phyloP scores from a whole-genome alignment of 2,113 vertebrate genomes.

The Etheostoma spectabile region DNA sequence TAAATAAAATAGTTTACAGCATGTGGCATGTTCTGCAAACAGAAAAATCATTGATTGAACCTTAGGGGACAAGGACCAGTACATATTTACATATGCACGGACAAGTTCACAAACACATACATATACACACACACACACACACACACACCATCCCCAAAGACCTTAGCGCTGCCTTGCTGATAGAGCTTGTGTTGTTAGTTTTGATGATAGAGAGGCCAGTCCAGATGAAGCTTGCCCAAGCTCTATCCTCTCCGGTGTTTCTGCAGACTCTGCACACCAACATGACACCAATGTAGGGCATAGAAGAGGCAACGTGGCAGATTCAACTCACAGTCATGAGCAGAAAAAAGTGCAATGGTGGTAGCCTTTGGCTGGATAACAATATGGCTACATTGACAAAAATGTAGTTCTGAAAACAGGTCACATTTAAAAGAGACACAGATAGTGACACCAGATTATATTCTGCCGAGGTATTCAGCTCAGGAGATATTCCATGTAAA shows the following conservation, averaged over 20 bases:
- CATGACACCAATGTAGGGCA: slow-evolving; percentile 76
- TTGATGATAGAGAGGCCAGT: slow-evolving; percentile 77
- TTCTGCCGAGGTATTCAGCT: slow-evolving; percentile 19
- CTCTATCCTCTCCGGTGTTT: slow-evolving; percentile 61
- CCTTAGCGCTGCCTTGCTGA: slow-evolving; percentile 45
- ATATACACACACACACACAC: not conserved
- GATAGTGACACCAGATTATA: slow-evolving; percentile 30
- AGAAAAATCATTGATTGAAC: slow-evolving; percentile 23
- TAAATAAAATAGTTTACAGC: slow-evolving; percentile 1
- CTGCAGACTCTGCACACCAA: slow-evolving; percentile 73
- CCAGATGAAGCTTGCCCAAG: slow-evolving; percentile 67
- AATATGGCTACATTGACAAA: slow-evolving; percentile 26
- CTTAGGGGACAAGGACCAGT: slow-evolving; percentile 12
- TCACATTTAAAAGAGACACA: slow-evolving; percentile 39
- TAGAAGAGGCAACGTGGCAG: slow-evolving; percentile 66
- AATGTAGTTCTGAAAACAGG: slow-evolving; percentile 18
- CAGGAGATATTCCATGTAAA: slow-evolving; percentile 37
- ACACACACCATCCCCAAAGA: slow-evolving; percentile 43
- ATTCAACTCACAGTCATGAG: slow-evolving; percentile 58
- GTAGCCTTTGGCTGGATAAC: slow-evolving; percentile 40
- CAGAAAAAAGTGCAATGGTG: slow-evolving; percentile 30
- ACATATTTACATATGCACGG: slow-evolving; percentile 23
- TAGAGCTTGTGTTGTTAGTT: slow-evolving; percentile 67
- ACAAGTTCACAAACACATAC: slow-evolving; percentile 25
- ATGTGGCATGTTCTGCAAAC: slow-evolving; percentile 3